Evolutionary conservation across 2,888 invertebrate species (phyloP), one percentile per base, ranked within the genome.

Genomic region (Caenorhabditis sp.): DNA sequence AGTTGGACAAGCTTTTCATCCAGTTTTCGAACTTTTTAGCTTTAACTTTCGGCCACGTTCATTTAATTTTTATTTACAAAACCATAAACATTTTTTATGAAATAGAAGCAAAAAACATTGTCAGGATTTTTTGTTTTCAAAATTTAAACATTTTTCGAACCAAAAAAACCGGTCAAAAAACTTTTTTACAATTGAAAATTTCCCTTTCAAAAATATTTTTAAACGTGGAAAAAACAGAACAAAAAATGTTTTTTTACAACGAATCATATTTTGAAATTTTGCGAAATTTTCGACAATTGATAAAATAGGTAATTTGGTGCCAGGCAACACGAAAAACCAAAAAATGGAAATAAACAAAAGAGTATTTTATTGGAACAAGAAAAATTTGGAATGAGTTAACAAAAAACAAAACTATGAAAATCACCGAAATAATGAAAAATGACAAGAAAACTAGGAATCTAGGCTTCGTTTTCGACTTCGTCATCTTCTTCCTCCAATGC

Each of bases 401-500:
- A 53, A 61, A n/a, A 27, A 61, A 7, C n/a, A 59, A 49, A 23
- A 12, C 2, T 1, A 1, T 49, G 20, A 31, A 38, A 59, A 38
- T 26, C 23, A n/a, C 36, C 1, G 23, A 58, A 52, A 27, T 14
- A 38, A 52, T 50, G 27, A 25, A 25, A 38, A 25, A 43, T 20
- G 43, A 23, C 31, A 50, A 4, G 36, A 20, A 43, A 59, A 58
- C 53, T 49, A 43, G 14, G 26, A 26, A 21, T 53, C 12, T 36
- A 8, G 20, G 26, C 17, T 21, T 65, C 70, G n/a, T n/a, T n/a
- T 25, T 73, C 78, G 8, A 70, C 63, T 50, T 73, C 80, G 57
- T 83, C 83, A 8, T 74, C 77, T 54, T 75, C 84, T 62, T 86
- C 86, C 10, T 58, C 59, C 57, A 86, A 59, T 21, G 65, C 70